A percentile compares a stretch with the other conserved stretches of the same genome.
Evolutionary conservation across 2,113 vertebrate genomes (phyloP).

Genomic region (Phylloscopus trochilus): DNA sequence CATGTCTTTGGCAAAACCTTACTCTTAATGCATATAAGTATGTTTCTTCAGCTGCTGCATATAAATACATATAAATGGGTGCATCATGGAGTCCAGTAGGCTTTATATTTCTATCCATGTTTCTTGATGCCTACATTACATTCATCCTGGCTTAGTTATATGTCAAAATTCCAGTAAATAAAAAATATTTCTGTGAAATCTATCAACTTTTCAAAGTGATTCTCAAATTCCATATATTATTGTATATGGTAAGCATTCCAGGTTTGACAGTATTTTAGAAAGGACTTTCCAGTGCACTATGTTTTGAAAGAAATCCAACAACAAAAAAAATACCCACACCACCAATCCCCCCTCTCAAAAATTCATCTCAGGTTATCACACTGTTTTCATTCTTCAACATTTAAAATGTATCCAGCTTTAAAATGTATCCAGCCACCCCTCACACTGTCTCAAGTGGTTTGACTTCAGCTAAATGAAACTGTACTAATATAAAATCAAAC

Average conservation of each 20-base stretch:
- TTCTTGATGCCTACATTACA: background rate
- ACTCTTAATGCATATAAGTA: background rate
- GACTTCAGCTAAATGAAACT: background rate
- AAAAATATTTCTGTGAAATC: background rate
- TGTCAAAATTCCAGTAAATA: background rate
- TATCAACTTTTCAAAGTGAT: background rate
- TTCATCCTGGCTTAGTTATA: background rate
- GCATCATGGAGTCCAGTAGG: background rate
- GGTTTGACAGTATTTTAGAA: background rate
- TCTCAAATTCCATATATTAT: background rate
- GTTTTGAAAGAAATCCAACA: background rate
- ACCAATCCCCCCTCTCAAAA: rapidly evolving
- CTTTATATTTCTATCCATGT: background rate
- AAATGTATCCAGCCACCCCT: background rate
- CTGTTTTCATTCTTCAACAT: background rate
- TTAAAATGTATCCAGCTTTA: background rate
- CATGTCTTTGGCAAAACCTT: background rate
- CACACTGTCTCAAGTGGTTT: background rate
- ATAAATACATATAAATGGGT: background rate
- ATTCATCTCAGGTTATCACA: background rate
- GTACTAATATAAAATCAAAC: background rate
- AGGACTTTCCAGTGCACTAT: background rate
- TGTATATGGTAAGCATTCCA: background rate
- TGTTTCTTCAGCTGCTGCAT: background rate
- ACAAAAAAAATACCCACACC: background rate